Percentiles rank a stretch among this genome's conserved stretches.
Evolutionary conservation across 2,113 vertebrate species (phyloP).

Genomic region (Periophthalmodon schlosseri): DNA sequence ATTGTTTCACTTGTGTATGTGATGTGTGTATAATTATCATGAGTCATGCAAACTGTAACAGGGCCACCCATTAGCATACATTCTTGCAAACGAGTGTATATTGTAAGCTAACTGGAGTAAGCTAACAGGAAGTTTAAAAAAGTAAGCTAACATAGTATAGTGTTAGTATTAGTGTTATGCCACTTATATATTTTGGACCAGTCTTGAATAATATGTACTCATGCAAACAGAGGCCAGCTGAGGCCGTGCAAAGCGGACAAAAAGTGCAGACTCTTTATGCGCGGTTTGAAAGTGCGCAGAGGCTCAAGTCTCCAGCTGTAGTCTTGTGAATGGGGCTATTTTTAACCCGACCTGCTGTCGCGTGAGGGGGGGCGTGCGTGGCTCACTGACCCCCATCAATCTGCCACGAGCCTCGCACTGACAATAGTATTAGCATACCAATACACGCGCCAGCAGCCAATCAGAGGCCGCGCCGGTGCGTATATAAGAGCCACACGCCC

Average conservation of each 20-base stretch:
- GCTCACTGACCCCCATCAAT: constrained; percentile 73
- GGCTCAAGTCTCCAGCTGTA: constrained; percentile 1
- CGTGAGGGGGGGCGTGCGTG: constrained; percentile 24
- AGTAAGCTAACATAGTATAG: too few relatives aligned
- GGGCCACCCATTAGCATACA: too few relatives aligned
- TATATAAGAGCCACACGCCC: constrained; percentile 57
- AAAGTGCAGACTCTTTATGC: not conserved
- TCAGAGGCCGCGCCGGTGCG: constrained; percentile 59
- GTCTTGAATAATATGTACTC: not conserved
- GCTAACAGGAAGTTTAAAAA: too few relatives aligned
- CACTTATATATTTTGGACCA: not conserved
- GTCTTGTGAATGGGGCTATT: constrained; percentile 43
- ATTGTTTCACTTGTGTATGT: too few relatives aligned
- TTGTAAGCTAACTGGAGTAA: too few relatives aligned
- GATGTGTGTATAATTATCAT: too few relatives aligned
- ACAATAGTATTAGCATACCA: constrained; percentile 82
- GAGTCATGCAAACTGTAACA: too few relatives aligned
- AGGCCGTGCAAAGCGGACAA: not conserved
- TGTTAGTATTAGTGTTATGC: not conserved
- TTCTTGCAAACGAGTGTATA: too few relatives aligned
- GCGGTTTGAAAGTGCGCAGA: not conserved
- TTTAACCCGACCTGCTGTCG: constrained; percentile 35
- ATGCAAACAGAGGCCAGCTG: not conserved
- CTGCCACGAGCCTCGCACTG: constrained; percentile 76
- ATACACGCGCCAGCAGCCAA: constrained; percentile 70